phyloP scores from a whole-genome alignment of 2,888 invertebrate genomes.

The Luperina nickerlii region DNA sequence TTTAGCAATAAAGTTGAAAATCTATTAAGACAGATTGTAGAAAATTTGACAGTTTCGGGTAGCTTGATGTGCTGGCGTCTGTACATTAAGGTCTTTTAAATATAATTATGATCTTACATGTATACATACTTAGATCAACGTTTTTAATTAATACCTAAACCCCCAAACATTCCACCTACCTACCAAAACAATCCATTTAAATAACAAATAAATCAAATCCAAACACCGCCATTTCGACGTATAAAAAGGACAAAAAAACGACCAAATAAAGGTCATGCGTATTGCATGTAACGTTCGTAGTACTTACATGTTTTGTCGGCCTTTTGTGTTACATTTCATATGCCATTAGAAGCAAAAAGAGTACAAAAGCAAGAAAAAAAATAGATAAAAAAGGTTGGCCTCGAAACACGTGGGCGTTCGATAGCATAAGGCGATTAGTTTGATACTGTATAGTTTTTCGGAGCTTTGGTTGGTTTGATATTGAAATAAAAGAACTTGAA shows the following conservation, averaged over 20 bases:
- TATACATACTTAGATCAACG: not conserved
- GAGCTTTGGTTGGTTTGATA: constrained; percentile 7
- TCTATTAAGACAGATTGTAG: too few relatives aligned
- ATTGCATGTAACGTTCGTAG: constrained; percentile 54
- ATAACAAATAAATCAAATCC: constrained; percentile 19
- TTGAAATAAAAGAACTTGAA: constrained; percentile 16
- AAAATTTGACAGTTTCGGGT: too few relatives aligned
- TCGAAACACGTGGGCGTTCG: constrained; percentile 78
- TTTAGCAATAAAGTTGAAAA: too few relatives aligned
- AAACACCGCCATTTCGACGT: constrained; percentile 54
- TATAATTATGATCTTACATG: too few relatives aligned
- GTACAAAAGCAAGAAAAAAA: constrained; percentile 70
- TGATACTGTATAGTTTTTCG: constrained; percentile 34
- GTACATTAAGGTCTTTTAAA: too few relatives aligned
- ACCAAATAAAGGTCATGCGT: constrained; percentile 64
- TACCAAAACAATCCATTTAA: constrained; percentile 42
- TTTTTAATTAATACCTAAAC: not conserved
- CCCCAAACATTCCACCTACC: not conserved
- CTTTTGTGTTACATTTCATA: constrained; percentile 75
- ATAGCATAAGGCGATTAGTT: constrained; percentile 57
- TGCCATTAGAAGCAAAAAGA: constrained; percentile 71
- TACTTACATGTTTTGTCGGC: constrained; percentile 54
- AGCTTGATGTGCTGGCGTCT: not conserved
- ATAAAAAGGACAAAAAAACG: constrained; percentile 44
- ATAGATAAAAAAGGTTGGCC: constrained; percentile 69